Evolutionary conservation across 2,113 vertebrate genomes (phyloP), one percentile per base, ranked within the genome.

Genomic region (Crotalus tigris): DNA sequence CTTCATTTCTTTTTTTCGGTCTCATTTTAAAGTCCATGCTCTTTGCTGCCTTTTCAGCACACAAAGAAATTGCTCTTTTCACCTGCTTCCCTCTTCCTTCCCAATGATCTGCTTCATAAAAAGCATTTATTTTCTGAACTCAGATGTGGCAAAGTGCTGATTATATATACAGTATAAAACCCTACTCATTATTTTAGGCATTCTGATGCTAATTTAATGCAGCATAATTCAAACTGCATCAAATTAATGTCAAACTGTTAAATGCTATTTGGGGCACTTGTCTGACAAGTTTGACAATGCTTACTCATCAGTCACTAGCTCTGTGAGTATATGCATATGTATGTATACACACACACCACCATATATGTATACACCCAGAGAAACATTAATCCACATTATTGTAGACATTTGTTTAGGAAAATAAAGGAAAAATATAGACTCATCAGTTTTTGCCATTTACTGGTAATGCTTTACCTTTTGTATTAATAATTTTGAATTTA

Each of bases 241-340:
- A 51, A 54, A 46, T 94, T 93, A 91, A 59, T 93, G 94, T 96
- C 96, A 96, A 81, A 94, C 85, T 94, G 91, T 89, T 93, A 95
- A 95, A 94, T 87, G n/a, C 26, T 91, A 23, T 91, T 93, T 89
- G 91, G 53, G 95, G 85, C 26, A 93, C 44, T 88, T 93, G 53
- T 92, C 88, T 96, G 94, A 94, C 89, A 93, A 64, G 49, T 85
- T 69, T 96, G 94, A 85, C 92, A 93, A 91, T 69, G n/a, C 85
- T 94, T 96, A 51, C 53, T 95, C 88, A 93, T 92, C 90, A 90
- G 49, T 93, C 26, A 29, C 86, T 23, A 93, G 23, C 29, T 19
- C 26, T 91, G 54, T 87, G 17, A 44, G 3, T 44, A 7, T 44
- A 81, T 81, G 33, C 33, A 81, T 81, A 21, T 44, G 19, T 44